These are phyloP conservation scores for Podarcis siculus DNA, from an alignment of 2,797 vertebrate species.

Conservation along the genomic window DNA sequence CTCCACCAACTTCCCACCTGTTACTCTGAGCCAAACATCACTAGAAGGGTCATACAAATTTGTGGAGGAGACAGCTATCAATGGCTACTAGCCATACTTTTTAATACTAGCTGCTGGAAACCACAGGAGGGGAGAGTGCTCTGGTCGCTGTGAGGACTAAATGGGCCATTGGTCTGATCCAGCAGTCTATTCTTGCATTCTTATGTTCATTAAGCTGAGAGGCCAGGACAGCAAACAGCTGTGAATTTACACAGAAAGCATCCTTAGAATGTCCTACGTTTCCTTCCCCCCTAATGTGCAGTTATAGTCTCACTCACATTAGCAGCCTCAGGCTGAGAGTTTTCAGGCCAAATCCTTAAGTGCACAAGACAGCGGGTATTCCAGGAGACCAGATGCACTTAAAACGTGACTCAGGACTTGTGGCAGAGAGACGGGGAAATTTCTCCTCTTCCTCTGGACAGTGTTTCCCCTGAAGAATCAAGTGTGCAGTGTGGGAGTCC, in stretches of 20 bases:
- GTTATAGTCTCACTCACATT: background rate
- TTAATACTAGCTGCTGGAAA: too few species aligned
- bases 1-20: background rate
- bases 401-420: background rate
- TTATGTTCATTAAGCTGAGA: background rate
- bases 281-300: background rate
- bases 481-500: background rate
- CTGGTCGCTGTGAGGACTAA: too few species aligned
- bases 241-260: background rate
- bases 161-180: too few species aligned
- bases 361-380: background rate
- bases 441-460: background rate
- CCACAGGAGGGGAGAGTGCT: too few species aligned
- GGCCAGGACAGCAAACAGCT: background rate
- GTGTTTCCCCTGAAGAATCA: background rate
- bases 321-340: background rate
- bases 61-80: too few species aligned
- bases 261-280: background rate
- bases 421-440: background rate
- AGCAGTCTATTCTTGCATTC: too few species aligned
- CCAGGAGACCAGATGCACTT: background rate
- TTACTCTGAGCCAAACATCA: background rate
- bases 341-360: background rate
- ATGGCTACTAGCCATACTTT: too few species aligned
- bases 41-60: too few species aligned